Percentiles rank a stretch among this genome's conserved stretches.
These are phyloP conservation scores for Phylloscopus collybita DNA, from an alignment of 2,797 vertebrate genomes.

Conservation along the genomic window DNA sequence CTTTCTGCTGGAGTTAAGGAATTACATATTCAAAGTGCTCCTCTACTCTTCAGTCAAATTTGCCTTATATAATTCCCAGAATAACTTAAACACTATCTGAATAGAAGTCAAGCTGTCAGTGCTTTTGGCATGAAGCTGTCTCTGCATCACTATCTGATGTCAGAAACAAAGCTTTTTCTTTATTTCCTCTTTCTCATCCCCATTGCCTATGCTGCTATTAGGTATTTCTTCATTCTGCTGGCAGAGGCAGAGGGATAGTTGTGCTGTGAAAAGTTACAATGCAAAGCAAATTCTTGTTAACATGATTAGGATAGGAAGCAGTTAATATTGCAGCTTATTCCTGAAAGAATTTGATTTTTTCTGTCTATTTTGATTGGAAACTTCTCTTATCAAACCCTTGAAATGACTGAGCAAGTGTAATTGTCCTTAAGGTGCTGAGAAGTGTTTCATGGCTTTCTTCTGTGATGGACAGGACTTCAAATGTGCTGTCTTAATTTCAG, in stretches of 20 bases:
- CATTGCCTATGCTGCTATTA: not conserved
- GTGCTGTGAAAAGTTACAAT: not conserved
- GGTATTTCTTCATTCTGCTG: not conserved
- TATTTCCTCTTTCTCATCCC: not conserved
- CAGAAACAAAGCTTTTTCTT: slow-evolving; percentile 16
- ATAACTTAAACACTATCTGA: not conserved
- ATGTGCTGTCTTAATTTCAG: slow-evolving; percentile 36
- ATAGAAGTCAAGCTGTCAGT: not conserved
- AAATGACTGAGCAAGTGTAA: not conserved
- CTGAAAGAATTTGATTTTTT: slow-evolving; percentile 15
- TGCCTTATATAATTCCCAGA: not conserved
- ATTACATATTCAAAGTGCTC: not conserved
- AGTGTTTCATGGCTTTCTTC: not conserved
- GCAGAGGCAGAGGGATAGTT: not conserved
- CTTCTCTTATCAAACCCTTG: slow-evolving; percentile 11
- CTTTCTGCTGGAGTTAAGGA: not conserved
- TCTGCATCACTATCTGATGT: not conserved
- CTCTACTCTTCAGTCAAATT: not conserved
- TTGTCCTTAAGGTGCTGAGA: not conserved
- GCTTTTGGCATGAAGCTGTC: not conserved
- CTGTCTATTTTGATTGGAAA: slow-evolving; percentile 9
- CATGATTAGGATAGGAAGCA: not conserved
- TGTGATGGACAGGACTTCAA: slow-evolving; percentile 4
- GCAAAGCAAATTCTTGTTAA: not conserved
- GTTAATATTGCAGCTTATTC: slow-evolving; percentile 2